Conservation (phyloP, 1,140 invertebrate species). For the Wiebesia pumilae region DNA sequence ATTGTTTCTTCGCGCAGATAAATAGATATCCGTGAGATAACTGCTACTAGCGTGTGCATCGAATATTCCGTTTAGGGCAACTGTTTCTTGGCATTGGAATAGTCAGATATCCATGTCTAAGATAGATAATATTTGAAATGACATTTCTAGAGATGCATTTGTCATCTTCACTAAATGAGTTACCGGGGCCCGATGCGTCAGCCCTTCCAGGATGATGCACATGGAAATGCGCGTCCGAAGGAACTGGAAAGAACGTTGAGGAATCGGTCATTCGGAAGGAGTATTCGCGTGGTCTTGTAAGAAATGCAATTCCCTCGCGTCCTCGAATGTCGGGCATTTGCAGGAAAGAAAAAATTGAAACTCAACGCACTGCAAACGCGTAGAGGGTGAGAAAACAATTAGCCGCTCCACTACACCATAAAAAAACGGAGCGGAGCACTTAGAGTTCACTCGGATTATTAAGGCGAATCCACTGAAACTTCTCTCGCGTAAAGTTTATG, state of each 20-base stretch:
- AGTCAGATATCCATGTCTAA: too few relatives aligned
- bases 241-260: background rate
- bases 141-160: background rate
- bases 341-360: background rate
- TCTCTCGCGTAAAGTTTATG: slow-evolving; percentile 26
- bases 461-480: slow-evolving; percentile 13
- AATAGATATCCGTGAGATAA: too few relatives aligned
- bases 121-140: background rate
- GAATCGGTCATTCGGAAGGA: too few relatives aligned
- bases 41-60: too few relatives aligned
- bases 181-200: background rate
- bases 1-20: too few relatives aligned
- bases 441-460: background rate
- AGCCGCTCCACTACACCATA: background rate
- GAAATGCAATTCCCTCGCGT: too few relatives aligned
- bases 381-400: background rate
- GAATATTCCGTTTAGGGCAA: too few relatives aligned
- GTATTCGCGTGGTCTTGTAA: too few relatives aligned
- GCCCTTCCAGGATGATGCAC: background rate
- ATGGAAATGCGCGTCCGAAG: background rate
- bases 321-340: too few relatives aligned
- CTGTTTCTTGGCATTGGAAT: too few relatives aligned
- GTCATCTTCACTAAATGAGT: background rate
- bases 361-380: background rate
- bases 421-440: background rate